phyloP scores from a whole-genome alignment of 2,888 invertebrate species.

The Pollenia amentaria region DNA sequence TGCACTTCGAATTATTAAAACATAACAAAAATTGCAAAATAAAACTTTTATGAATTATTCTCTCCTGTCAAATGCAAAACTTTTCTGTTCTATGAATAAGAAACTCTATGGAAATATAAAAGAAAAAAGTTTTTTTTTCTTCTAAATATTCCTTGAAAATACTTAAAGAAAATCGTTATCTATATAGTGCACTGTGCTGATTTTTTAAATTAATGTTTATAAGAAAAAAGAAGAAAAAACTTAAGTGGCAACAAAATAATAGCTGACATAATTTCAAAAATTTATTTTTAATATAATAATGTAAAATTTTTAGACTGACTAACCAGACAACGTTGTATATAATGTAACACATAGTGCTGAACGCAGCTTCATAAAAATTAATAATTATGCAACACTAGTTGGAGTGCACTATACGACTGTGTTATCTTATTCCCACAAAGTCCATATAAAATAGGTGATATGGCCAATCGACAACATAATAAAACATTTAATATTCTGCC shows the following conservation, averaged over 20 bases:
- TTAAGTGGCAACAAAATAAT: background rate
- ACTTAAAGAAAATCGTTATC: background rate
- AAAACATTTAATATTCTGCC: too few species aligned
- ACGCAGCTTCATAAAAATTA: too few species aligned
- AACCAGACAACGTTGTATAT: too few species aligned
- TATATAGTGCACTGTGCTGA: background rate
- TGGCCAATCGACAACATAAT: too few species aligned
- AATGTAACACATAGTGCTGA: too few species aligned
- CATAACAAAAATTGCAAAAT: background rate
- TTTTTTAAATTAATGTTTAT: background rate
- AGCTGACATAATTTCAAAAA: background rate
- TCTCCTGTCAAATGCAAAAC: constrained; percentile 19
- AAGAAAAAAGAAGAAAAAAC: background rate
- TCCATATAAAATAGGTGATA: too few species aligned
- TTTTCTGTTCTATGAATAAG: background rate
- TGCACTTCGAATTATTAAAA: background rate
- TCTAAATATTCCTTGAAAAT: background rate
- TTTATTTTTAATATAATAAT: background rate
- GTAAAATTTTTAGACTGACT: too few species aligned
- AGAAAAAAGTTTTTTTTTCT: background rate
- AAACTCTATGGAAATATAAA: background rate
- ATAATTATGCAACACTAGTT: too few species aligned
- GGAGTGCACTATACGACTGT: too few species aligned
- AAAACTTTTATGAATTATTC: constrained; percentile 9
- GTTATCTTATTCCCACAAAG: too few species aligned